Evolutionary conservation across 2,113 vertebrate species (phyloP), one percentile per base, ranked within the genome.

Genomic region (Dromaius novaehollandiae): DNA sequence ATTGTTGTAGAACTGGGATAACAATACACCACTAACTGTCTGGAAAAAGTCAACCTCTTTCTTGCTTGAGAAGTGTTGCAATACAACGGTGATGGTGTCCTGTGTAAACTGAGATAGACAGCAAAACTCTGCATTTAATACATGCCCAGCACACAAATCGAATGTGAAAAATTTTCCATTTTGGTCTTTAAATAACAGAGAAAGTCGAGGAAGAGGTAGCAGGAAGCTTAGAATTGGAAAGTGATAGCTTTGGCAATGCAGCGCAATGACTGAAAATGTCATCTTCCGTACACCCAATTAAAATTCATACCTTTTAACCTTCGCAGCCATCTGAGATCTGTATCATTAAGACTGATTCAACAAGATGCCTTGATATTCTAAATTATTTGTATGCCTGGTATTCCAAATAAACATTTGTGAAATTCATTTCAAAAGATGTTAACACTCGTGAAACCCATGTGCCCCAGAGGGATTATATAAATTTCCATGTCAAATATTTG

Each of bases 401-500:
- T 82, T 93, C 97, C 98, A 98, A 98, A 98, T 98, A 98, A 98
- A 98, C 97, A 98, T 98, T 98, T 98, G 98, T 98, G 97, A 98
- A 98, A 98, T 98, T 98, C 98, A 98, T 98, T 98, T 98, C 98
- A 96, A 97, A 98, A 98, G 98, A 98, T 98, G 98, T 98, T 98
- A 98, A 98, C 98, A 96, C 98, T 98, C 95, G 96, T 98, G 98
- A 98, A 98, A 98, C 98, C 98, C 96, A 70, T 69, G 91, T 98
- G 98, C 98, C 98, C 98, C 98, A 95, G 97, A 98, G 98, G 98
- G 98, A 98, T 98, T 98, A 98, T 97, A 98, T 97, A 98, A 98
- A 98, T 98, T 98, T 98, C 98, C 98, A 98, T 98, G 98, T 98
- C 98, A 98, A 98, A 98, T 98, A 98, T 98, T 98, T 98, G 98